Evolutionary conservation across 2,797 vertebrate genomes (phyloP).

Genomic region (Rhinogobio ventralis): DNA sequence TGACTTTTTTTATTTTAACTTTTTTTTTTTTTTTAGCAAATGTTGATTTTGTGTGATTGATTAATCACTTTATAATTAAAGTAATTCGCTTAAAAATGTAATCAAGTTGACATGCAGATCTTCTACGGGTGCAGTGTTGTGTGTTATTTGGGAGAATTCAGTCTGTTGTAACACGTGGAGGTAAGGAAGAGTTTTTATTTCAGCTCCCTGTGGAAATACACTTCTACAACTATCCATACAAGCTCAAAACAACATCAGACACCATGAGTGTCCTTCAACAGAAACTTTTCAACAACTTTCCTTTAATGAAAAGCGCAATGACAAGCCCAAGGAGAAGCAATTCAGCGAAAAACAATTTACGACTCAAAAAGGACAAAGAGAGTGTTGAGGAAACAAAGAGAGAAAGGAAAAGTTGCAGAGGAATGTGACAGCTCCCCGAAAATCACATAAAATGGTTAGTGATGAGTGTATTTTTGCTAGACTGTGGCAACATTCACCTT

Average conservation of each 20-base stretch:
- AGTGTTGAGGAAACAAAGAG: constrained; percentile 47
- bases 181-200: neutral
- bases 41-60: neutral
- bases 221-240: constrained; percentile 39
- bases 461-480: constrained; percentile 51
- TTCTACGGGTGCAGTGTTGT: neutral
- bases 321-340: constrained; percentile 60
- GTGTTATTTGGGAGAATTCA: constrained; percentile 22
- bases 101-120: constrained; percentile 14
- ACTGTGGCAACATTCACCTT: constrained; percentile 53
- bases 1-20: neutral
- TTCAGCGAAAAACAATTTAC: constrained; percentile 61
- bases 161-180: constrained; percentile 3
- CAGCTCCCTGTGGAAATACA: constrained; percentile 43
- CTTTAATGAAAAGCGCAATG: constrained; percentile 60
- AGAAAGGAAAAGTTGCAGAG: constrained; percentile 52
- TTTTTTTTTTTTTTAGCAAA: neutral
- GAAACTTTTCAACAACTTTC: constrained; percentile 56
- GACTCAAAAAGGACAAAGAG: constrained; percentile 49
- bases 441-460: constrained; percentile 57
- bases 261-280: constrained; percentile 51
- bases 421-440: constrained; percentile 51
- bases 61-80: neutral
- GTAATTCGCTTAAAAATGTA: neutral
- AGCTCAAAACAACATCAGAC: constrained; percentile 55